These are phyloP conservation scores for Autographa pulchrina DNA, from an alignment of 2,888 invertebrate species.

Conservation along the genomic window DNA sequence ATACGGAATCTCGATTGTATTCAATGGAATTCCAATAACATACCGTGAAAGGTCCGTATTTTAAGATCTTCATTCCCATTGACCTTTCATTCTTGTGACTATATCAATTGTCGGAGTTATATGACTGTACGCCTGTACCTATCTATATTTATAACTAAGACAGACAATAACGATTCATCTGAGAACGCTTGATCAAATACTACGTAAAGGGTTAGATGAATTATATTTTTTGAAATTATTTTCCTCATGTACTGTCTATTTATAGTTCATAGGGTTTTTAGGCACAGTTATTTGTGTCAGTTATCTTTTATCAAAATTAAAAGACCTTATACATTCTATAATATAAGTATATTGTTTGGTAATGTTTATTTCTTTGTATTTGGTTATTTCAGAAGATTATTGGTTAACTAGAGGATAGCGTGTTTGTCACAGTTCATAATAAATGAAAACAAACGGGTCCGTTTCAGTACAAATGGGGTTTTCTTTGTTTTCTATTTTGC, in stretches of 20 bases:
- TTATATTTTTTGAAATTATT: conserved; percentile 8
- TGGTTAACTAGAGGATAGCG: conserved; percentile 54
- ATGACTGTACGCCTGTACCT: conserved; percentile 20
- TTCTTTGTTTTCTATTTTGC: background rate
- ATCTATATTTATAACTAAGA: conserved; percentile 37
- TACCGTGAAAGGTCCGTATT: conserved; percentile 53
- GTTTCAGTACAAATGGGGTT: conserved; percentile 32
- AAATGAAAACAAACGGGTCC: conserved; percentile 42
- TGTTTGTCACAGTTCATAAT: conserved; percentile 44
- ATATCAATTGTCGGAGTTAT: conserved; percentile 44
- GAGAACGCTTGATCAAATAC: conserved; percentile 30
- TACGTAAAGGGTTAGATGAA: conserved; percentile 12
- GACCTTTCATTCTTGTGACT: conserved; percentile 53
- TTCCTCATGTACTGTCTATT: conserved; percentile 1
- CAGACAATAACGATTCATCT: conserved; percentile 37
- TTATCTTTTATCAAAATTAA: no score
- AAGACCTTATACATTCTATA: background rate
- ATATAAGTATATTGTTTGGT: background rate
- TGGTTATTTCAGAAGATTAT: conserved; percentile 30
- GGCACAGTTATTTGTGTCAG: background rate
- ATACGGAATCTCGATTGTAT: conserved; percentile 50
- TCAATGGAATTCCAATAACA: conserved; percentile 57
- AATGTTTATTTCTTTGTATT: conserved; percentile 10
- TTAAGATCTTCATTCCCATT: conserved; percentile 52
- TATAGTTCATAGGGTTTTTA: background rate